Evolutionary conservation across 2,797 vertebrate genomes (phyloP).

Genomic region (Rhabdophis nuchalis): DNA sequence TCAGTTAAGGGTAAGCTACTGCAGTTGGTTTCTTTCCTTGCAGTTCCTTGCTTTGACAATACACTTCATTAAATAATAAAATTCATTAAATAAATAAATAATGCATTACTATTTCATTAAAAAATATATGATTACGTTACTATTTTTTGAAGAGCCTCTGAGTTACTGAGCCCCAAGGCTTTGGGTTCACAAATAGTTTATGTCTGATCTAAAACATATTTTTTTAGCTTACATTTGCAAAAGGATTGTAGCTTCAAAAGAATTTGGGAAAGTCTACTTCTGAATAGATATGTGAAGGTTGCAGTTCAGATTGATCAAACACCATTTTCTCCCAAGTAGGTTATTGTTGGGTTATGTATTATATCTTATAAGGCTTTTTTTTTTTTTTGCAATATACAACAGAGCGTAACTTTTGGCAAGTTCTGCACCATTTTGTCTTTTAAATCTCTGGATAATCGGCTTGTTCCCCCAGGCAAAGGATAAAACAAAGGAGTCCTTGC

Average conservation of each 20-base stretch:
- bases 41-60: background rate
- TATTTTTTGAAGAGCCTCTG: background rate
- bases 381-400: background rate
- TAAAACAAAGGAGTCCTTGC: background rate
- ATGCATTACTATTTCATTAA: background rate
- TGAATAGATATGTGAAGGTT: background rate
- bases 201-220: background rate
- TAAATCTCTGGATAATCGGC: background rate
- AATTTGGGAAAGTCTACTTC: background rate
- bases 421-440: background rate
- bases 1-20: background rate
- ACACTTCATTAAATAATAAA: background rate
- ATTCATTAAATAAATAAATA: background rate
- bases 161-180: background rate
- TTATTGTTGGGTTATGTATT: background rate
- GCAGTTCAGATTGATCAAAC: background rate
- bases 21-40: background rate
- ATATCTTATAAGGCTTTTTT: background rate
- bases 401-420: background rate
- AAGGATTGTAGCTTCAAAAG: background rate
- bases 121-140: background rate
- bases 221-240: background rate
- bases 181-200: background rate
- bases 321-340: background rate
- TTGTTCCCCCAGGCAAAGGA: background rate